Conservation (phyloP, 2,888 invertebrate species). For the Rhaphigaster nebulosa region DNA sequence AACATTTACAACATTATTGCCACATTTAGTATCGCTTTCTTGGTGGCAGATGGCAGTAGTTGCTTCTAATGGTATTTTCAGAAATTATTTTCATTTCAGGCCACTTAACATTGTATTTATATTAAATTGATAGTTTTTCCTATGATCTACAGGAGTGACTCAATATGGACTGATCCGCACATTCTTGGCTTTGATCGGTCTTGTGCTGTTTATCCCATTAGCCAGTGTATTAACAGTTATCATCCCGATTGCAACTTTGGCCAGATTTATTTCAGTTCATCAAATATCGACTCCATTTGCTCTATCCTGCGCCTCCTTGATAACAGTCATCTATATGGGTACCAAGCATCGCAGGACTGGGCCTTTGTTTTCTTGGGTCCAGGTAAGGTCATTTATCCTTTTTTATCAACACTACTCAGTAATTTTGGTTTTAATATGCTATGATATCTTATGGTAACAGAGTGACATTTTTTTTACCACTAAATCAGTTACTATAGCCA, state of each 20-base stretch:
- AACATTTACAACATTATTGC: conserved; percentile 83
- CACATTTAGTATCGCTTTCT: conserved; percentile 89
- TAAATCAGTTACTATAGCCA: too few species aligned
- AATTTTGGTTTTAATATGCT: not conserved
- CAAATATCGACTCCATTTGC: conserved; percentile 53
- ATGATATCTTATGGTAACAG: not conserved
- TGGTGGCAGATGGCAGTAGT: conserved; percentile 90
- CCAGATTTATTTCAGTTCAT: conserved; percentile 76
- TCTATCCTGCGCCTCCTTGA: conserved; percentile 47
- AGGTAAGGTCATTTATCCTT: not conserved
- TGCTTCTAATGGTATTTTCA: conserved; percentile 78
- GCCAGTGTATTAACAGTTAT: conserved; percentile 82
- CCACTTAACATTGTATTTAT: not conserved
- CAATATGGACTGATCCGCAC: conserved; percentile 82
- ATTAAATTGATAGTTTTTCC: not conserved
- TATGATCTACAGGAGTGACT: conserved; percentile 60
- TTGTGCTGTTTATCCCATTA: conserved; percentile 83
- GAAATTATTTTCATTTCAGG: not conserved
- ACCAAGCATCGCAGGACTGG: conserved; percentile 18
- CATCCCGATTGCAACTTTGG: conserved; percentile 81
- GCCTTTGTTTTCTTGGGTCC: conserved; percentile 24
- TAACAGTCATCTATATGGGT: conserved; percentile 54
- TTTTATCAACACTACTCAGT: not conserved
- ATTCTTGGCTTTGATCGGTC: conserved; percentile 82
- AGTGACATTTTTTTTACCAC: too few species aligned